Evolutionary conservation across 2,113 vertebrate species (phyloP).

Genomic region (Gobiocypris rarus): DNA sequence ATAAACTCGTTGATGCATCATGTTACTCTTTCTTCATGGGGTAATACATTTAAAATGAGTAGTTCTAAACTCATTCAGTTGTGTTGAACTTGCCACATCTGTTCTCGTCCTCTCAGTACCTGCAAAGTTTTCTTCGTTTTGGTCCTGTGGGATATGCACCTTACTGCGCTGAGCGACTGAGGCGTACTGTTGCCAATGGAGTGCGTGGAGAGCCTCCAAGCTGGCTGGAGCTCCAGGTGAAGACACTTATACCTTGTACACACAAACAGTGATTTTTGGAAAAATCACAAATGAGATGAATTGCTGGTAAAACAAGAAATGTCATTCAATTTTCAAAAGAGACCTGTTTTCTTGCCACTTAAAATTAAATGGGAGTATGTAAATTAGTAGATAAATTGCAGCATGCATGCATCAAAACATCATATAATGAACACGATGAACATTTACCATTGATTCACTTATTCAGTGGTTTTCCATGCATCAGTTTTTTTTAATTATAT

Average conservation of each 20-base stretch:
- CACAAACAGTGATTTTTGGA: neutral
- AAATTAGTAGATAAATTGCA: too few species aligned
- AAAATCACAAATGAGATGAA: neutral
- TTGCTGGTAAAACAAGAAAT: neutral
- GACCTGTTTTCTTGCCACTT: neutral
- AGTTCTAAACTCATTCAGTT: neutral
- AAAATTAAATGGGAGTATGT: too few species aligned
- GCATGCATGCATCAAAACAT: too few species aligned
- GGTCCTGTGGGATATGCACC: conserved; percentile 82
- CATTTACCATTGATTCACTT: too few species aligned
- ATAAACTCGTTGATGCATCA: neutral
- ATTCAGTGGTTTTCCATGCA: too few species aligned
- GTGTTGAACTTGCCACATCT: neutral
- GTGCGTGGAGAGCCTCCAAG: conserved; percentile 86
- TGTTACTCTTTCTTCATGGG: too few species aligned
- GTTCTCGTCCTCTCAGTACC: conserved; percentile 76
- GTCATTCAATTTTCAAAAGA: neutral
- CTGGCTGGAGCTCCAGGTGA: conserved; percentile 94
- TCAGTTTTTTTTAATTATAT: too few species aligned
- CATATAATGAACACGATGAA: too few species aligned
- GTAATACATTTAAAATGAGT: neutral
- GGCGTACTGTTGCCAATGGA: conserved; percentile 84
- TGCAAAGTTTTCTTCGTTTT: conserved; percentile 87
- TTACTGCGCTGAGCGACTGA: conserved; percentile 86
- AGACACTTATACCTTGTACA: neutral